Percentiles rank a stretch among this genome's conserved stretches.
phyloP scores from a whole-genome alignment of 2,888 invertebrate species.

The Drosophila greeni region DNA sequence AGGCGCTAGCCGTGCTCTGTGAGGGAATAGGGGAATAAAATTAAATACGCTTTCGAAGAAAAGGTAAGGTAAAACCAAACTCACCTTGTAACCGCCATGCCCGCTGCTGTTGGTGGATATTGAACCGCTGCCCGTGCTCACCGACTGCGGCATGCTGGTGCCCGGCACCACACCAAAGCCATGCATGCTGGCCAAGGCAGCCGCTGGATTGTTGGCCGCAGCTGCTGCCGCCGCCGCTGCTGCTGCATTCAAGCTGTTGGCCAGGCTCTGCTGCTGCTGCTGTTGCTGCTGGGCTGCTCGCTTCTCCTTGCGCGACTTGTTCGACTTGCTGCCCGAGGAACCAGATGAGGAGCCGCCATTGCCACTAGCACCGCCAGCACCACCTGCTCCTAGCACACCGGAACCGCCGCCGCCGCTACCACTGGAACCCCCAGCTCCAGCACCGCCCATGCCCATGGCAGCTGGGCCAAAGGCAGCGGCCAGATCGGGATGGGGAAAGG shows the following conservation, averaged over 20 bases:
- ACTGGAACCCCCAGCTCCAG: conserved; percentile 62
- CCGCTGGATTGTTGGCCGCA: conserved; percentile 72
- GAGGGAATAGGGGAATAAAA: background rate
- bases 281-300: conserved; percentile 75
- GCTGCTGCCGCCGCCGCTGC: conserved; percentile 76
- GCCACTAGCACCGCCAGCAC: conserved; percentile 64
- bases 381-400: conserved; percentile 59
- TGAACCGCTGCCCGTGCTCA: conserved; percentile 65
- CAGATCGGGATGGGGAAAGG: conserved; percentile 84
- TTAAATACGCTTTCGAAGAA: background rate
- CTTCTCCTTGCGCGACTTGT: conserved; percentile 78
- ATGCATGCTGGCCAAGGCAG: conserved; percentile 75
- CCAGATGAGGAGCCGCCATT: conserved; percentile 69
- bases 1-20: conserved; percentile 75
- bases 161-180: conserved; percentile 75
- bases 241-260: conserved; percentile 75
- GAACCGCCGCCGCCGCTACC: conserved; percentile 69
- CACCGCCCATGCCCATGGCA: conserved; percentile 72
- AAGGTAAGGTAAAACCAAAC: background rate
- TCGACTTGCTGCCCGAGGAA: conserved; percentile 76
- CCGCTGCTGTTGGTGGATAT: conserved; percentile 59
- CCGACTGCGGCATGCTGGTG: conserved; percentile 75
- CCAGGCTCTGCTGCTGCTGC: conserved; percentile 75
- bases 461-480: conserved; percentile 81
- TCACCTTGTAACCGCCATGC: conserved; percentile 75